phyloP scores from a whole-genome alignment of 2,113 vertebrate genomes.

The Pungitius pungitius region DNA sequence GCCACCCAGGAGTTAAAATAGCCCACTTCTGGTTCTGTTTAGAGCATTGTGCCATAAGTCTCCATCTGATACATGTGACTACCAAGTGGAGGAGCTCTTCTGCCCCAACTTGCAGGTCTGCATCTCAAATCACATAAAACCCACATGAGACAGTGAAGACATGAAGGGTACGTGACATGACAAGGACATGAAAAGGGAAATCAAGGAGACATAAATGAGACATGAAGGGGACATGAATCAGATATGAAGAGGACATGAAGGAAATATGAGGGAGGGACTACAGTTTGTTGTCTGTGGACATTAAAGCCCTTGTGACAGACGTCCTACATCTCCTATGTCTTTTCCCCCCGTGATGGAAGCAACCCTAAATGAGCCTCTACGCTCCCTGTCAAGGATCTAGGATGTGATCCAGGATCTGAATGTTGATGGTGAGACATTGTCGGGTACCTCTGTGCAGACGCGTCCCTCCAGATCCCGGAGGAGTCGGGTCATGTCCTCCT shows the following conservation, averaged over 20 bases:
- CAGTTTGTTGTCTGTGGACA: no score
- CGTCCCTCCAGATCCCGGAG: slow-evolving; percentile 78
- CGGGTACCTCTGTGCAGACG: slow-evolving; percentile 57
- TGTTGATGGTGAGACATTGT: background rate
- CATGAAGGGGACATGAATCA: no score
- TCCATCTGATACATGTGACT: no score
- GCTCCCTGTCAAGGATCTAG: no score
- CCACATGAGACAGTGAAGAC: background rate
- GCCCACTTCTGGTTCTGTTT: background rate
- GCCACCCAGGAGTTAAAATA: background rate
- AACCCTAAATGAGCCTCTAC: background rate
- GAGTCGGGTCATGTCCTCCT: slow-evolving; percentile 89
- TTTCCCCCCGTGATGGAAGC: background rate
- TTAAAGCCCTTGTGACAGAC: no score
- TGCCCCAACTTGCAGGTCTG: background rate
- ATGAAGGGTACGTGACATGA: background rate
- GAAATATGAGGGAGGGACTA: no score
- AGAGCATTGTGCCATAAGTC: background rate
- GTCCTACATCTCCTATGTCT: background rate
- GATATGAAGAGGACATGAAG: no score
- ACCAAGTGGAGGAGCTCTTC: background rate
- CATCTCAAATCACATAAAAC: background rate
- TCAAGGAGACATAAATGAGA: no score
- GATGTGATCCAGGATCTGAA: no score
- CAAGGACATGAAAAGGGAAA: no score